These are phyloP conservation scores for Orthosia gothica DNA, from an alignment of 2,888 invertebrate genomes.

Conservation along the genomic window DNA sequence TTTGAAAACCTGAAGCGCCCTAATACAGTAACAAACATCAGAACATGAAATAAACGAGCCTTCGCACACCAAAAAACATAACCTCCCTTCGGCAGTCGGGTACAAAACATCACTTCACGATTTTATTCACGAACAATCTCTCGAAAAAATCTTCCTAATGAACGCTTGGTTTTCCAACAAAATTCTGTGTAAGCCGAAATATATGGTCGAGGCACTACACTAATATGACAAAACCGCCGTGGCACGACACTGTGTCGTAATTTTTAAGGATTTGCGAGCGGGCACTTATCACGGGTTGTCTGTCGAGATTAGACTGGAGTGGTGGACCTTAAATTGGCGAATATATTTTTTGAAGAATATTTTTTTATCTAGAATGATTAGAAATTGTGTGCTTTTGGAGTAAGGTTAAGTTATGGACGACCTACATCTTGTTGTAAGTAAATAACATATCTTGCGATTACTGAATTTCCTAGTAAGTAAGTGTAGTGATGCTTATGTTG, in stretches of 20 bases:
- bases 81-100: too few species aligned
- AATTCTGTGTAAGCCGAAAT: conserved; percentile 64
- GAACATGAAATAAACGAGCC: conserved; percentile 31
- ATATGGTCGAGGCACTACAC: conserved; percentile 61
- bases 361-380: conserved; percentile 36
- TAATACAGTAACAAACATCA: conserved; percentile 37
- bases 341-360: conserved; percentile 29
- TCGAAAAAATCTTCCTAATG: conserved; percentile 61
- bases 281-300: conserved; percentile 78
- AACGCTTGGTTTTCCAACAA: conserved; percentile 60
- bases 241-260: conserved; percentile 76
- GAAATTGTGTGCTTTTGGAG: conserved; percentile 19
- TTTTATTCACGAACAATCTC: conserved; percentile 51
- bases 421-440: background rate
- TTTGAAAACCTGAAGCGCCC: conserved; percentile 4
- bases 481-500: too few species aligned
- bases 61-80: conserved; percentile 11
- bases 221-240: conserved; percentile 78
- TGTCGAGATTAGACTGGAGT: conserved; percentile 64
- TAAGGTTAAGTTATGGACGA: background rate
- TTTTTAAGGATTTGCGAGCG: conserved; percentile 85
- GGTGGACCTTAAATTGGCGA: conserved; percentile 63
- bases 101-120: conserved; percentile 46
- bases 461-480: too few species aligned
- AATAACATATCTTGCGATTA: background rate